Conservation (phyloP, 1,140 invertebrate species). For the Formica selysi region DNA sequence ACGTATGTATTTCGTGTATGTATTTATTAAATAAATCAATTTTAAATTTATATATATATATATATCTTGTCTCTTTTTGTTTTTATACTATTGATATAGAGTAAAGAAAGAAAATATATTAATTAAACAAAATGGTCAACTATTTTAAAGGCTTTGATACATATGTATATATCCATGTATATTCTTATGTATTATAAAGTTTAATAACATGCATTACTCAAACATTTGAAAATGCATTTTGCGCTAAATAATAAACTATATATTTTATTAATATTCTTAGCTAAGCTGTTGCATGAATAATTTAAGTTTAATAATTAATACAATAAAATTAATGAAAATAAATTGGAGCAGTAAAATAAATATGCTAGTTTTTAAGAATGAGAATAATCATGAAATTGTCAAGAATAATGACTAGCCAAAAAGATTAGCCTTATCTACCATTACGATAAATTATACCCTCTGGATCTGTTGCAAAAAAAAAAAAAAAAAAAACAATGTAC, state of each 20-base stretch:
- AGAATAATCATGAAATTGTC: neutral
- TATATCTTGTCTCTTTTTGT: too few relatives aligned
- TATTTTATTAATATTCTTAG: too few relatives aligned
- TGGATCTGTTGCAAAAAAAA: too few relatives aligned
- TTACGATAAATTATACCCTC: too few relatives aligned
- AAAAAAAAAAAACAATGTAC: too few relatives aligned
- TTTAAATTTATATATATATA: neutral
- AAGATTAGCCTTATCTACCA: neutral
- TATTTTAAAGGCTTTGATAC: neutral
- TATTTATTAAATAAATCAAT: neutral
- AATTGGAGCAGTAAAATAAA: neutral
- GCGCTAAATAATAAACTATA: too few relatives aligned
- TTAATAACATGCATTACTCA: neutral
- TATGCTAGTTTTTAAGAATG: neutral
- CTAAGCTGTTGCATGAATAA: too few relatives aligned
- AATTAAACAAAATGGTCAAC: neutral
- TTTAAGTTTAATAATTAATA: too few relatives aligned
- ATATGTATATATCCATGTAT: too few relatives aligned
- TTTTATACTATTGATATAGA: neutral
- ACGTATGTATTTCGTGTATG: neutral
- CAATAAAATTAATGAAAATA: neutral
- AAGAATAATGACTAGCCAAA: too few relatives aligned
- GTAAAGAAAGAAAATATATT: neutral
- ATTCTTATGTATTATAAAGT: neutral
- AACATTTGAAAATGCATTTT: neutral